phyloP scores from a whole-genome alignment of 2,797 vertebrate species.

The Spheniscus humboldti region DNA sequence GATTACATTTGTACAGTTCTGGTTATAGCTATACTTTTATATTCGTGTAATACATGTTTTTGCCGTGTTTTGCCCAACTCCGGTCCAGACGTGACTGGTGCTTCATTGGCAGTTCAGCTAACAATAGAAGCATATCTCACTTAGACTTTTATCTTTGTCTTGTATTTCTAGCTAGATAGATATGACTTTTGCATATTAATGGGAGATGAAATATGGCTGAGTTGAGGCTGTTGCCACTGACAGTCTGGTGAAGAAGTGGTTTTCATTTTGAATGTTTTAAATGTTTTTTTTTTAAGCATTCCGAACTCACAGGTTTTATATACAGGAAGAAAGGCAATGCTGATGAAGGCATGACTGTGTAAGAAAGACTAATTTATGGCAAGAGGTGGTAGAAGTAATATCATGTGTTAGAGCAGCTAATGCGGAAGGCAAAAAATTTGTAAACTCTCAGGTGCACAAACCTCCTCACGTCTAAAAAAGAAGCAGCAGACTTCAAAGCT shows the following conservation, averaged over 20 bases:
- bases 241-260: neutral
- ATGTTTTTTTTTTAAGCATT: neutral
- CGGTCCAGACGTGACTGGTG: accelerated
- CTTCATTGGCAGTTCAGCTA: neutral
- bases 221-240: neutral
- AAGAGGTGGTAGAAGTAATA: neutral
- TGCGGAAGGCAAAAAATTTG: neutral
- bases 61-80: neutral
- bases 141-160: neutral
- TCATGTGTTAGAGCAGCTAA: neutral
- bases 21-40: neutral
- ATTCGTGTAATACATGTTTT: neutral
- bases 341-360: neutral
- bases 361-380: neutral
- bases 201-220: neutral
- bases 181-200: neutral
- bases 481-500: neutral
- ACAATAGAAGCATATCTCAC: neutral
- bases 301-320: neutral
- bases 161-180: neutral
- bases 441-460: neutral
- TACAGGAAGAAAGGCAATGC: neutral
- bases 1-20: neutral
- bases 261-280: neutral
- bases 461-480: neutral